Conservation (phyloP, 2,113 vertebrate species). For the Elgaria multicarinata region DNA sequence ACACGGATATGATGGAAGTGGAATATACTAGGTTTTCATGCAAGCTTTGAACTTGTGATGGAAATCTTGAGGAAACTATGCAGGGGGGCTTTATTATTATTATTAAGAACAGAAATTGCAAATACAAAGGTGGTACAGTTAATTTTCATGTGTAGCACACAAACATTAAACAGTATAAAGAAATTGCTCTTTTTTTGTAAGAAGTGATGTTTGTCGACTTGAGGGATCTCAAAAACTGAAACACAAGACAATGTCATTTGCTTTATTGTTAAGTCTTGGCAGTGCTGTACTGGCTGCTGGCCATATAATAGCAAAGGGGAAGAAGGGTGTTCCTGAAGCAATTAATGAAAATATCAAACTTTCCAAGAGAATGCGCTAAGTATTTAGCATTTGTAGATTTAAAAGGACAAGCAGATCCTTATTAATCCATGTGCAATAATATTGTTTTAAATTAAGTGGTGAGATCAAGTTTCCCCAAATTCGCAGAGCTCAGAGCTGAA, state of each 20-base stretch:
- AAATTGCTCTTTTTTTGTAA: background rate
- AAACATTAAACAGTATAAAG: background rate
- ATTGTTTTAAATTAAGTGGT: slow-evolving; percentile 27
- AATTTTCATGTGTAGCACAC: background rate
- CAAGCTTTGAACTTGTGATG: background rate
- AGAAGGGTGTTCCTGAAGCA: slow-evolving; percentile 7
- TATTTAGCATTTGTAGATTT: slow-evolving; percentile 43
- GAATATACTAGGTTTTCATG: background rate
- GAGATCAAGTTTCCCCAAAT: background rate
- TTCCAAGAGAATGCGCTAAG: slow-evolving; percentile 17
- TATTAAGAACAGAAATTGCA: background rate
- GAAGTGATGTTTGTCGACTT: background rate
- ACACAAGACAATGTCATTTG: background rate
- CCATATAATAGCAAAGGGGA: slow-evolving; percentile 45
- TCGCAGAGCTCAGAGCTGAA: background rate
- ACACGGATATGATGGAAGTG: too few species aligned
- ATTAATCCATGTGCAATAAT: background rate
- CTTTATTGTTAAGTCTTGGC: background rate
- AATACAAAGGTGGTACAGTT: background rate
- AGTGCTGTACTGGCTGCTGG: background rate
- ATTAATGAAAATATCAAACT: slow-evolving; percentile 45
- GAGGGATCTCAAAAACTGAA: background rate
- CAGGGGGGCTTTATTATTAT: background rate
- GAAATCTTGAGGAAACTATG: background rate
- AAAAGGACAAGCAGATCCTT: slow-evolving; percentile 16